A percentile compares a stretch with the other conserved stretches of the same genome.
Conservation (phyloP, 2,797 vertebrate species). For the Hybognathus amarus region DNA sequence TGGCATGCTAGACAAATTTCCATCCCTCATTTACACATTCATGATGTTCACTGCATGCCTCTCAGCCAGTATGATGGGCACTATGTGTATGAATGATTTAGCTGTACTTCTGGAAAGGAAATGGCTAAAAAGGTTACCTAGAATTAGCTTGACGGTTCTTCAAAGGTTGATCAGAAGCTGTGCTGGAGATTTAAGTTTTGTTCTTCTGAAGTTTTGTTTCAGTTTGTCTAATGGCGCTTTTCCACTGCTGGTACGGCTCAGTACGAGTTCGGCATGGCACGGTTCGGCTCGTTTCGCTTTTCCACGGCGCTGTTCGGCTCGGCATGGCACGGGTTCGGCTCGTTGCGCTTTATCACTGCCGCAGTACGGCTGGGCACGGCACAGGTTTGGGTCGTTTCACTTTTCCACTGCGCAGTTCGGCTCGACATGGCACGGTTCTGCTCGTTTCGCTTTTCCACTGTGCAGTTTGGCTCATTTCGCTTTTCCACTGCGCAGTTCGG, state of each 20-base stretch:
- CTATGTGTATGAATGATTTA: constrained; percentile 5
- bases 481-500: no score
- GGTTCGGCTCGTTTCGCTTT: no score
- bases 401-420: no score
- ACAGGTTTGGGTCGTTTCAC: no score
- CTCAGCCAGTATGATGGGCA: constrained; percentile 29
- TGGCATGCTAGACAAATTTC: constrained; percentile 35
- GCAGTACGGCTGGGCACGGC: no score
- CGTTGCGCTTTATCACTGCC: no score
- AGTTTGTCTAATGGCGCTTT: background rate
- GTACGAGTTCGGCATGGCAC: no score
- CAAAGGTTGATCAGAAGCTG: background rate
- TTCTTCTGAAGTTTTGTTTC: background rate
- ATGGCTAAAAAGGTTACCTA: background rate
- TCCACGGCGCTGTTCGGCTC: no score
- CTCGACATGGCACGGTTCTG: no score
- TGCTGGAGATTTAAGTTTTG: background rate
- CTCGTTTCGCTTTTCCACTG: no score
- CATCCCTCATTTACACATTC: constrained; percentile 40
- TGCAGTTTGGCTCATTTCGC: background rate
- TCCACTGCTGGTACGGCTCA: no score
- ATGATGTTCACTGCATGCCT: constrained; percentile 22
- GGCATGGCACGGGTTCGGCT: no score
- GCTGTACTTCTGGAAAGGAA: background rate
- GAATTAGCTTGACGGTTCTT: background rate